Evolutionary conservation across 2,797 vertebrate species (phyloP).

Genomic region (Lagocephalus sceleratus): DNA sequence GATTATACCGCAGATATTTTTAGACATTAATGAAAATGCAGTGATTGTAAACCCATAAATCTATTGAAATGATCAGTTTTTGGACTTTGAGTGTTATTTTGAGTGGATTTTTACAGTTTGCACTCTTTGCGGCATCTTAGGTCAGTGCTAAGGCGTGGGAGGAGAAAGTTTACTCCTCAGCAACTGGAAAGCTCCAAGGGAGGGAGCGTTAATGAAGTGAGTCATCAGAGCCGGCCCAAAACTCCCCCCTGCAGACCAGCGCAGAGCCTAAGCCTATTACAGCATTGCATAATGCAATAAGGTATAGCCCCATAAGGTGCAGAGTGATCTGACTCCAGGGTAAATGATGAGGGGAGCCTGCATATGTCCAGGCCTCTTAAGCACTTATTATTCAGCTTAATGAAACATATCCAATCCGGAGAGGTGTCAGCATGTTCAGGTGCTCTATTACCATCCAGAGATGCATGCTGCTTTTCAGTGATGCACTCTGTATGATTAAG

Average conservation of each 20-base stretch:
- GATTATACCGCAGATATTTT: too few species aligned
- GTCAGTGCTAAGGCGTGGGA: constrained; percentile 23
- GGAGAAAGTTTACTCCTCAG: constrained; percentile 55
- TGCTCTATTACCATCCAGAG: constrained; percentile 10
- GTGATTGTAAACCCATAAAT: too few species aligned
- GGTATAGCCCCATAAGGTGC: constrained; percentile 56
- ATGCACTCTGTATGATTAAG: constrained; percentile 10
- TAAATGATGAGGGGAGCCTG: constrained; percentile 6
- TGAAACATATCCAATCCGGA: constrained; percentile 21
- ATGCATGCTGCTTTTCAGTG: constrained; percentile 3
- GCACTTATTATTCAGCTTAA: constrained; percentile 41
- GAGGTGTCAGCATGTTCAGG: constrained; percentile 30
- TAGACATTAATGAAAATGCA: too few species aligned
- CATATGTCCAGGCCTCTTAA: constrained; percentile 36
- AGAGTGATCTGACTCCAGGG: constrained; percentile 32
- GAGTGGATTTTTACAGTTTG: not conserved
- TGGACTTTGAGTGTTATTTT: not conserved
- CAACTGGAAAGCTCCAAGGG: constrained; percentile 46
- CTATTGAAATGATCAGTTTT: not conserved
- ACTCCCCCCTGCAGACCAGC: constrained; percentile 37
- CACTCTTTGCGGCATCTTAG: constrained; percentile 10
- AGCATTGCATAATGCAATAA: constrained; percentile 58
- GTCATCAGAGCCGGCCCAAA: constrained; percentile 51
- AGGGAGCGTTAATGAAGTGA: constrained; percentile 61
- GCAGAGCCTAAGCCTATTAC: constrained; percentile 60